These are phyloP conservation scores for Poecile atricapillus DNA, from an alignment of 2,113 vertebrate species.

Conservation along the genomic window DNA sequence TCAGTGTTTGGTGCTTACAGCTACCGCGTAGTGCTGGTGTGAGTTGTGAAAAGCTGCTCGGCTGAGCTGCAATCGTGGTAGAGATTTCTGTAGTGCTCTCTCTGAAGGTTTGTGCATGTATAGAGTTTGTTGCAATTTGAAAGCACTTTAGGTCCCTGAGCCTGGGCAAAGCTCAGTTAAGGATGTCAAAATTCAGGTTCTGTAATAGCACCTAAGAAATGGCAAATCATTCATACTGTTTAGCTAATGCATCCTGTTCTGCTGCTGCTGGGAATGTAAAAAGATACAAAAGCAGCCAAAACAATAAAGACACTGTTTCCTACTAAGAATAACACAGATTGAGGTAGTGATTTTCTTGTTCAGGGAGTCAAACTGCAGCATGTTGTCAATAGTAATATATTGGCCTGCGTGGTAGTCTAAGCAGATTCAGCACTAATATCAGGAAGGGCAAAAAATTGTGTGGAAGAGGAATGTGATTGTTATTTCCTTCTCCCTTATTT, in stretches of 20 bases:
- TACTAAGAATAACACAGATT: constrained; percentile 39
- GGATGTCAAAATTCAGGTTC: constrained; percentile 39
- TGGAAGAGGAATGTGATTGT: neutral
- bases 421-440: neutral
- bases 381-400: constrained; percentile 52
- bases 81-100: neutral
- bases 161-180: neutral
- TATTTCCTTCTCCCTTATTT: neutral
- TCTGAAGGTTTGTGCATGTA: neutral
- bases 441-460: neutral
- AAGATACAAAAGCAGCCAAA: constrained; percentile 45
- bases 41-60: neutral
- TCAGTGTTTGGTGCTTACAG: neutral
- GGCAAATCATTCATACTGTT: constrained; percentile 18
- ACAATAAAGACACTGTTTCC: neutral
- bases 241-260: constrained; percentile 33
- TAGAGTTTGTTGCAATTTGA: neutral
- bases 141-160: neutral
- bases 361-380: neutral
- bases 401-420: neutral
- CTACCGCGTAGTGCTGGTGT: neutral
- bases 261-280: constrained; percentile 20
- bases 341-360: constrained; percentile 54
- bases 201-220: neutral
- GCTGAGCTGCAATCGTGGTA: neutral